Evolutionary conservation across 2,797 vertebrate genomes (phyloP), one percentile per base, ranked within the genome.

Genomic region (Diceros bicornis): DNA sequence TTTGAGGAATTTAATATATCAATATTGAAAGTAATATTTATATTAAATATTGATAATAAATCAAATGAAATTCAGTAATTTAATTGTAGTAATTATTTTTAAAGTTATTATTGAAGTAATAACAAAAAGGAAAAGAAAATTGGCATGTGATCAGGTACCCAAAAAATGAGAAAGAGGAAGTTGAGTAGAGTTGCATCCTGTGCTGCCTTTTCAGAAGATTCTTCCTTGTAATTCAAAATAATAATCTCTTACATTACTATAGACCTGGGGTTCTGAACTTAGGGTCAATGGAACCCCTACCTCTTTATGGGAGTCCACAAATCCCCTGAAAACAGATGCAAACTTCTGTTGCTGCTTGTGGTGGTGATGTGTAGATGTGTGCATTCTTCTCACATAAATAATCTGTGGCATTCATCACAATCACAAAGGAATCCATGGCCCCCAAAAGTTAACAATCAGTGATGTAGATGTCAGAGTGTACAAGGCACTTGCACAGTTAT

Each of bases 41-140:
- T 77, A 32, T 52, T 74, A 69, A 50, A 93, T 72, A 75, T 74
- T 85, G n/a, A 82, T 27, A 86, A 62, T n/a, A 68, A 62, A 44
- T n/a, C 25, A 89, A 94, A 75, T 68, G 92, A 77, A 94, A 89
- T 55, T 83, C 8, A 89, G 3, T 59, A 59, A 62, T 81, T 94
- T 97, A 37, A 61, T 79, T 44, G 7, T 0, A 32, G 1, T 57
- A 61, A 83, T 91, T 83, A 12, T 55, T 50, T 82, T 82, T 16
- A 8, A 66, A 57, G 50, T 61, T 89, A 21, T 89, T 84, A 27
- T 34, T 92, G 44, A 62, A 82, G 16, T 72, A 71, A 79, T 79
- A 57, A 41, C 41, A 57, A 86, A 32, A 77, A 25, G 17, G 9
- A 61, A 89, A 91, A 82, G 7, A 78, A 86, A 87, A 29, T 17